Evolutionary conservation across 1,140 invertebrate genomes (phyloP).

Genomic region (Megathymus violae): DNA sequence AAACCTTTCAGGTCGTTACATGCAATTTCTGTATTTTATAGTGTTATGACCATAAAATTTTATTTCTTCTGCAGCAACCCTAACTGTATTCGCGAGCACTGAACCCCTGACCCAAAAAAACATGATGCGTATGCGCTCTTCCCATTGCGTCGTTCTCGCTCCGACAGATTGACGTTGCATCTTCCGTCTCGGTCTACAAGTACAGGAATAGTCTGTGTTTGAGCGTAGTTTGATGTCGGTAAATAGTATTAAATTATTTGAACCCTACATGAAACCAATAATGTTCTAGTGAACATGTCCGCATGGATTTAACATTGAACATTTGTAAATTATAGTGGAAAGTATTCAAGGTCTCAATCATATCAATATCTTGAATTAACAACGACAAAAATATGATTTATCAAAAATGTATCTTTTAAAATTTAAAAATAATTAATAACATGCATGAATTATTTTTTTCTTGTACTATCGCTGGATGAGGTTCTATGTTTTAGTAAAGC

Average conservation of each 20-base stretch:
- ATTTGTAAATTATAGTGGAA: no score
- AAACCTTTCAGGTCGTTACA: neutral
- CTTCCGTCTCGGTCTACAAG: slow-evolving; percentile 8
- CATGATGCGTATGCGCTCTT: slow-evolving; percentile 28
- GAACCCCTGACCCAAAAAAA: slow-evolving; percentile 31
- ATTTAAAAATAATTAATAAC: no score
- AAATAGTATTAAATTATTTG: slow-evolving; percentile 27
- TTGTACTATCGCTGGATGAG: no score
- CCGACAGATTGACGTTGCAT: neutral
- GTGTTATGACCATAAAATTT: slow-evolving; percentile 6
- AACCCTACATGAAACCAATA: slow-evolving; percentile 16
- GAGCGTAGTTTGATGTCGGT: slow-evolving; percentile 16
- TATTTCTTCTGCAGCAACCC: slow-evolving; percentile 1
- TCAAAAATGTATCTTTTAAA: no score
- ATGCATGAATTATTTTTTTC: no score
- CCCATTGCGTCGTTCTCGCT: slow-evolving; percentile 1
- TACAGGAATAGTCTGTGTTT: slow-evolving; percentile 23
- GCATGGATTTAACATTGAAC: no score
- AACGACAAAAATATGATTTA: no score
- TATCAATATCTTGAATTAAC: no score
- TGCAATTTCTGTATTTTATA: slow-evolving; percentile 2
- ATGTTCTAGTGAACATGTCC: slow-evolving; percentile 14
- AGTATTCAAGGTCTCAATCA: no score
- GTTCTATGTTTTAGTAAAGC: no score
- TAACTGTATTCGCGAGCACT: slow-evolving; percentile 29